Base-by-base conservation (phyloP, 2,113 vertebrate species). In the Zosterops borbonicus region DNA sequence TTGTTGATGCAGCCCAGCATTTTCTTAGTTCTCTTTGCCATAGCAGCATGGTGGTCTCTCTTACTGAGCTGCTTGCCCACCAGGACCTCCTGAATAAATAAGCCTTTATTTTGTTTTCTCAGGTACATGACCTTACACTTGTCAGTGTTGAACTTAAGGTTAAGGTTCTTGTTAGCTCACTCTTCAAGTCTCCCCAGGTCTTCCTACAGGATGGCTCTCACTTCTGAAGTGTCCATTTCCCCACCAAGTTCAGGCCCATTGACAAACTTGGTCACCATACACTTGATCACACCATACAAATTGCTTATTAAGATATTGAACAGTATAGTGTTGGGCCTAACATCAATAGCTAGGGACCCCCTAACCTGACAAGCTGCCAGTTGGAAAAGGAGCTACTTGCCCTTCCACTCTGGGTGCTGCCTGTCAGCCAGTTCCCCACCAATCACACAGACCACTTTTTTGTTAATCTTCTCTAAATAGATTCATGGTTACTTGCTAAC, bases 21-120 rank as follows among this genome's bases (percentile, higher is more conserved):
- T 49, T n/a, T 64, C 25, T 58, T 42, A 14, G 22, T 49, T 42
- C 21, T 50, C 18, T 50, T 47, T 44, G 35, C 31, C 31, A 14
- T 8, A 6, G 41, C 35, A 42, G 21, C 0, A 0, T 41, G 18
- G 22, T 50, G 25, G 8, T 35, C 25, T 56, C 24, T 64, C 21
- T 31, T 22, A 35, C 14, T 64, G 42, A 64, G 31, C 33, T 73
- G 27, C 31, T 59, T 65, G 33, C 39, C 14, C 52, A 46, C 39
- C n/a, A 49, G 35, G 20, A 64, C 10, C 39, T 31, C 21, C 21
- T 6, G 10, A 49, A 41, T 35, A 16, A 41, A 58, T 19, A 35
- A 47, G 24, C 15, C 24, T 52, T 52, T 59, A 28, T 33, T 50
- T 28, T 28, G 15, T 20, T 50, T 81, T 59, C 16, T 37, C 33